phyloP scores from a whole-genome alignment of 2,113 vertebrate species.

The Stictonetta naevosa region DNA sequence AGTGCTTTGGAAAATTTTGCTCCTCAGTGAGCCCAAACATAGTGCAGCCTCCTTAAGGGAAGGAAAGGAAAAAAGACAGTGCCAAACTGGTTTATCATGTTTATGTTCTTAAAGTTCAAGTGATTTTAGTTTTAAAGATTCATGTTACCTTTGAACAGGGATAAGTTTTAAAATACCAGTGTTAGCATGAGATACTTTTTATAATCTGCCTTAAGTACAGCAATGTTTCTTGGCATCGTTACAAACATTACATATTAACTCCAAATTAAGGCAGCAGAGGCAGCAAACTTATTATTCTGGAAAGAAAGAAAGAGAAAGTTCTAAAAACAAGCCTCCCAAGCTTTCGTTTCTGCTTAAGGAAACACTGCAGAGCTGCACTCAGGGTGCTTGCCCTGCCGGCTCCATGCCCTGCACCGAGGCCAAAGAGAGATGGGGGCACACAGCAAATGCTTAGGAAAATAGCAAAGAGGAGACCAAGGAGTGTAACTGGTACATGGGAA shows the following conservation, averaged over 20 bases:
- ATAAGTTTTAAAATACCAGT: slow-evolving; percentile 48
- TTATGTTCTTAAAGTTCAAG: slow-evolving; percentile 55
- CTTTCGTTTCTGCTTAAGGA: slow-evolving; percentile 51
- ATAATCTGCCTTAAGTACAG: slow-evolving; percentile 45
- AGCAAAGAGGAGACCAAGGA: background rate
- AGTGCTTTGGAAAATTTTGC: slow-evolving; percentile 6
- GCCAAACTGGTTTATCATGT: slow-evolving; percentile 64
- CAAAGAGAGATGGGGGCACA: background rate
- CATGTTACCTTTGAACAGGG: slow-evolving; percentile 64
- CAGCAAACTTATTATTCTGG: slow-evolving; percentile 43
- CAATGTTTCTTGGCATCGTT: slow-evolving; percentile 28
- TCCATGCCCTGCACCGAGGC: background rate
- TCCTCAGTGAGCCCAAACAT: background rate
- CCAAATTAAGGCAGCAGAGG: slow-evolving; percentile 67
- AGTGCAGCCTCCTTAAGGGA: slow-evolving; percentile 36
- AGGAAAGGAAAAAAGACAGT: background rate
- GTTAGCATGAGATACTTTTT: slow-evolving; percentile 51
- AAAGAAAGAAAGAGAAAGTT: background rate
- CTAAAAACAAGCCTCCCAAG: background rate
- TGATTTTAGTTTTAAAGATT: slow-evolving; percentile 60
- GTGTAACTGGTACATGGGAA: background rate
- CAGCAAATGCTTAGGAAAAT: background rate
- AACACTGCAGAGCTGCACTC: background rate
- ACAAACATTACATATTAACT: slow-evolving; percentile 68
- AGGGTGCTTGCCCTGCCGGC: background rate